Evolutionary conservation across 2,113 vertebrate species (phyloP).

Genomic region (Rana temporaria): DNA sequence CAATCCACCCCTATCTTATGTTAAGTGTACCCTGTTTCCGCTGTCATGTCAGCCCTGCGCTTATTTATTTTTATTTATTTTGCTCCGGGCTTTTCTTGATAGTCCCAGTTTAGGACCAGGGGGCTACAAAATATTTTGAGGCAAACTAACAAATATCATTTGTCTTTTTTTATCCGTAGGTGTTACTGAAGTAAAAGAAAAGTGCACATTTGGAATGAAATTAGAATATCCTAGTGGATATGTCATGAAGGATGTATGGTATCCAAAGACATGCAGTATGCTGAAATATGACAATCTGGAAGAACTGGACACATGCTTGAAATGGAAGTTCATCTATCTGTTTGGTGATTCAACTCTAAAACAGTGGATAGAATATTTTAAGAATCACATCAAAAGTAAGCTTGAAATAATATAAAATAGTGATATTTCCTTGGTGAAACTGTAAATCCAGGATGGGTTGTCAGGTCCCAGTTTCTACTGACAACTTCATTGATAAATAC

Average conservation of each 20-base stretch:
- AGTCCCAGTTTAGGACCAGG: too few species aligned
- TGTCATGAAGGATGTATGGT: conserved; percentile 22
- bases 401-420: neutral
- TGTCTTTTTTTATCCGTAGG: neutral
- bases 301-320: conserved; percentile 26
- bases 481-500: too few species aligned
- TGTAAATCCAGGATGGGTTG: too few species aligned
- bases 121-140: too few species aligned
- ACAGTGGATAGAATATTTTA: conserved; percentile 38
- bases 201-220: conserved; percentile 36
- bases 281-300: neutral
- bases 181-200: neutral
- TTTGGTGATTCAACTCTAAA: conserved; percentile 44
- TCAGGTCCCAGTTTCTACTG: too few species aligned
- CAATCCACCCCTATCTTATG: too few species aligned
- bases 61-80: too few species aligned
- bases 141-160: too few species aligned
- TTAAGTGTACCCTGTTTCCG: too few species aligned
- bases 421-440: too few species aligned
- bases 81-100: too few species aligned
- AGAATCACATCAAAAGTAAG: conserved; percentile 45
- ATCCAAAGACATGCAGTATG: neutral
- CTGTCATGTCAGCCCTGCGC: too few species aligned
- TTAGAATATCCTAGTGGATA: conserved; percentile 51
- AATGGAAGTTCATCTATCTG: conserved; percentile 42